phyloP scores from a whole-genome alignment of 1,140 invertebrate species.

The Ladona fulva region DNA sequence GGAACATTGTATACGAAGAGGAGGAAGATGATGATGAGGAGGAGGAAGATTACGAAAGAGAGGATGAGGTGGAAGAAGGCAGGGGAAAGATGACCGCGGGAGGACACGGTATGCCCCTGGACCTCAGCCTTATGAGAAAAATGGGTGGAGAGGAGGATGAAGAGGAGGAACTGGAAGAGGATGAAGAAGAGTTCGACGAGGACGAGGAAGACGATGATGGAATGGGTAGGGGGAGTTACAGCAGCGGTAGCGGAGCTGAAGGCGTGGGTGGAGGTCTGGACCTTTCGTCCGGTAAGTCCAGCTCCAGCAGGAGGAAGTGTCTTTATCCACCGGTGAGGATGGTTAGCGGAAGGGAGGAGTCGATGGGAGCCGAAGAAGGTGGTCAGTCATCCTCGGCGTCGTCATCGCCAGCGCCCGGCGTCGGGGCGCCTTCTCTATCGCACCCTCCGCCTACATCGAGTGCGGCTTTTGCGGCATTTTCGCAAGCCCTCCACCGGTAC shows the following conservation, averaged over 20 bases:
- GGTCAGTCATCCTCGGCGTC: slow-evolving; percentile 12
- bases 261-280: not conserved
- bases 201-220: slow-evolving; percentile 40
- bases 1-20: slow-evolving; percentile 43
- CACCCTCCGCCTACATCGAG: slow-evolving; percentile 15
- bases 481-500: not conserved
- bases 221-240: slow-evolving; percentile 19
- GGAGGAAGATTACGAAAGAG: slow-evolving; percentile 32
- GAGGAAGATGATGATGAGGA: slow-evolving; percentile 39
- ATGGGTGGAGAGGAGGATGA: not conserved
- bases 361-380: slow-evolving; percentile 2
- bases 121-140: slow-evolving; percentile 27
- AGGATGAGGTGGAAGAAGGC: slow-evolving; percentile 29
- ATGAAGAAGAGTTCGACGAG: slow-evolving; percentile 27
- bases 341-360: slow-evolving; percentile 15
- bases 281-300: not conserved
- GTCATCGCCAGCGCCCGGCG: slow-evolving; percentile 15
- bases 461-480: not conserved
- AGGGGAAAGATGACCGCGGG: slow-evolving; percentile 33
- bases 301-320: not conserved
- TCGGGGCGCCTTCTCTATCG: slow-evolving; percentile 21
- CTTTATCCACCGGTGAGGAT: not conserved
- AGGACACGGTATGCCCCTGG: slow-evolving; percentile 28
- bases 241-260: slow-evolving; percentile 1
- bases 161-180: slow-evolving; percentile 25